Evolutionary conservation across 2,888 invertebrate genomes (phyloP).

Genomic region (Tetropium fuscum): DNA sequence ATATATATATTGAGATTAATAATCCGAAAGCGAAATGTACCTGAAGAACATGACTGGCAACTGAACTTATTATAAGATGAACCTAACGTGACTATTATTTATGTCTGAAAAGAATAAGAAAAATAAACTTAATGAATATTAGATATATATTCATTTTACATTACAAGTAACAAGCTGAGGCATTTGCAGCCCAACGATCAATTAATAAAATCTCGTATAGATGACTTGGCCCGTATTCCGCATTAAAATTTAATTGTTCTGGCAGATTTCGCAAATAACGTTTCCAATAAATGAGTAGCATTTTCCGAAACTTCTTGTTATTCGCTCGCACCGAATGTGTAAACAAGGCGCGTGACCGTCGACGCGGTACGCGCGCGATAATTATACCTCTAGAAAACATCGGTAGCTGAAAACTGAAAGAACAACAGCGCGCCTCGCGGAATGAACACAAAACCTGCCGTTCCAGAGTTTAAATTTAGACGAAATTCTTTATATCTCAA

Average conservation of each 20-base stretch:
- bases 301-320: constrained; percentile 1
- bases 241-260: background rate
- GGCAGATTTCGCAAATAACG: background rate
- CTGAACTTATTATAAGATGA: too few relatives aligned
- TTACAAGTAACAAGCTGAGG: too few relatives aligned
- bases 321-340: constrained; percentile 6
- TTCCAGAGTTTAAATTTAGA: constrained; percentile 60
- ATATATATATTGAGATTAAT: too few relatives aligned
- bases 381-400: constrained; percentile 32
- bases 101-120: too few relatives aligned
- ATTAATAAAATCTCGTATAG: too few relatives aligned
- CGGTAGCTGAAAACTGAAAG: constrained; percentile 40
- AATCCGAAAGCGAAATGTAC: too few relatives aligned
- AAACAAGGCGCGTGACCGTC: constrained; percentile 26
- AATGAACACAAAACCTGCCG: constrained; percentile 35
- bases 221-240: background rate
- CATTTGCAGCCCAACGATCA: too few relatives aligned
- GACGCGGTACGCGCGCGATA: constrained; percentile 15
- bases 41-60: too few relatives aligned
- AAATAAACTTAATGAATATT: too few relatives aligned
- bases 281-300: background rate
- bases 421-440: constrained; percentile 41
- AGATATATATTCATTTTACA: too few relatives aligned
- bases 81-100: too few relatives aligned
- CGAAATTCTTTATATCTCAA: constrained; percentile 51